Conservation (phyloP, 2,888 invertebrate species). For the Agrilus biguttatus region DNA sequence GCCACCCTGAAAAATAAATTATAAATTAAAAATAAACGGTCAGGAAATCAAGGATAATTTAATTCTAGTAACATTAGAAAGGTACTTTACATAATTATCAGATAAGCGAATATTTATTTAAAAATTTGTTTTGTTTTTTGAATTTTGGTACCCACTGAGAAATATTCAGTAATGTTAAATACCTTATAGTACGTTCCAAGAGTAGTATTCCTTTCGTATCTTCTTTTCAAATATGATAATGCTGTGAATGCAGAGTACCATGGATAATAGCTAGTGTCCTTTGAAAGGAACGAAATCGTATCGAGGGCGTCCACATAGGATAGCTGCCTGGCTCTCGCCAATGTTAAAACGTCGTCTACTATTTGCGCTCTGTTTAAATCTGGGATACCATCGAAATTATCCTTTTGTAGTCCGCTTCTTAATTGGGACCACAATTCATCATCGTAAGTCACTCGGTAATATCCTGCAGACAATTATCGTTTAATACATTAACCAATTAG, state of each 20-base stretch:
- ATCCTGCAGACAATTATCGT: conserved; percentile 26
- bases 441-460: too few species aligned
- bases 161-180: background rate
- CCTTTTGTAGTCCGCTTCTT: conserved; percentile 28
- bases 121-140: too few species aligned
- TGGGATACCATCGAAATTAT: conserved; percentile 37
- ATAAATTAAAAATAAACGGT: too few species aligned
- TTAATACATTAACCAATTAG: background rate
- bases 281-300: conserved; percentile 50
- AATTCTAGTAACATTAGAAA: too few species aligned
- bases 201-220: conserved; percentile 20
- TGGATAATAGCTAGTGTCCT: conserved; percentile 59
- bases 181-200: conserved; percentile 3
- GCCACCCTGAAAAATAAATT: too few species aligned
- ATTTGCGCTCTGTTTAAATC: conserved; percentile 59
- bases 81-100: too few species aligned
- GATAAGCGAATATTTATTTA: too few species aligned
- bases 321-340: conserved; percentile 52
- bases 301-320: conserved; percentile 47
- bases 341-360: conserved; percentile 64
- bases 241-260: conserved; percentile 54
- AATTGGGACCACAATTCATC: conserved; percentile 19
- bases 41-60: too few species aligned
- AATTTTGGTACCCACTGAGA: too few species aligned
- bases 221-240: conserved; percentile 25